phyloP scores from a whole-genome alignment of 2,113 vertebrate species.

The Cryptoleucopteryx plumbea region DNA sequence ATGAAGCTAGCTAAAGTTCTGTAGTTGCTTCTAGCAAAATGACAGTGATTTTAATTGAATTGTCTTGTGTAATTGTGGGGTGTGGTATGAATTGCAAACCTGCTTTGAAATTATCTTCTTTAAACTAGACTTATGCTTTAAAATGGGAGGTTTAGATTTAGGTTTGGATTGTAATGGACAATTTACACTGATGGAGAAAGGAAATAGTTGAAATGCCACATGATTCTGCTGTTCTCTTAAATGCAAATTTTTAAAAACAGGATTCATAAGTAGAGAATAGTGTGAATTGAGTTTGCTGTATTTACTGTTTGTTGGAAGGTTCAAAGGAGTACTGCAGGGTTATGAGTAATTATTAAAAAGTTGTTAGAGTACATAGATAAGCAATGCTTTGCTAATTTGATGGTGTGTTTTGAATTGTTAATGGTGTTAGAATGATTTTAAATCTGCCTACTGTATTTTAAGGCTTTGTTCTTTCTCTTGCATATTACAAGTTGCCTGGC shows the following conservation, averaged over 20 bases:
- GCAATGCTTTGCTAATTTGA: constrained; percentile 15
- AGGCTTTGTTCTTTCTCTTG: constrained; percentile 31
- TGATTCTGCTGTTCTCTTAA: neutral
- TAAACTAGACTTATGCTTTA: neutral
- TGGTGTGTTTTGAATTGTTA: constrained; percentile 25
- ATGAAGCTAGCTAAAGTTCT: constrained; percentile 34
- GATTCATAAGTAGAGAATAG: neutral
- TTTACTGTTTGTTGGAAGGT: neutral
- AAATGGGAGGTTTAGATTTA: neutral
- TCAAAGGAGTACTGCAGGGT: neutral
- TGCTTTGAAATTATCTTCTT: neutral
- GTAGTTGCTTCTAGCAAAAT: constrained; percentile 33
- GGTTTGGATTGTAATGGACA: neutral
- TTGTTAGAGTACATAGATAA: neutral
- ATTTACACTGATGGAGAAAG: neutral
- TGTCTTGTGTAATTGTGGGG: constrained; percentile 21
- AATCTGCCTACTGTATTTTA: neutral
- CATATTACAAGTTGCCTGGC: constrained; percentile 84
- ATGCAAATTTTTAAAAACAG: neutral
- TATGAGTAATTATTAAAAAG: neutral
- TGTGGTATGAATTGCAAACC: constrained; percentile 7
- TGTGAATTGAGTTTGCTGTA: neutral
- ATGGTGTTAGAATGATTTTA: neutral
- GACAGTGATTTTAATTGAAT: constrained; percentile 42
- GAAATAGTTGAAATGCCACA: neutral